These are phyloP conservation scores for Tetragonula clypearis DNA, from an alignment of 1,140 invertebrate genomes.

Conservation along the genomic window DNA sequence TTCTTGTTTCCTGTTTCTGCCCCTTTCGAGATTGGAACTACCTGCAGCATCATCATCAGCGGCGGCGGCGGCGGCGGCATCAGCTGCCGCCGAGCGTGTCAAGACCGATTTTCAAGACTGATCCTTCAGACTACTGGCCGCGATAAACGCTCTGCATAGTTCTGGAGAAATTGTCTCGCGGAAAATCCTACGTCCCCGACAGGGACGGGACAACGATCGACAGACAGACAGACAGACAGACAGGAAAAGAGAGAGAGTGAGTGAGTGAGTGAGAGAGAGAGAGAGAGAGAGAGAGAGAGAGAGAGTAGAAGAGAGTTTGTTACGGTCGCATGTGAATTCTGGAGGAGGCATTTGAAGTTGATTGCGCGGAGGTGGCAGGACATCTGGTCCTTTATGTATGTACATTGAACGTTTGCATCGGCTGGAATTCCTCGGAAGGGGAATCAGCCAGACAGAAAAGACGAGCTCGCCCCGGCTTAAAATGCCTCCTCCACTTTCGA, in stretches of 20 bases:
- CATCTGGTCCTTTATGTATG: slow-evolving; percentile 69
- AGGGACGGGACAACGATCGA: not conserved
- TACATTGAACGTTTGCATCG: slow-evolving; percentile 58
- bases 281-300: not conserved
- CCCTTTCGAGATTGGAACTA: slow-evolving; percentile 38
- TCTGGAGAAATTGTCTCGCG: not conserved
- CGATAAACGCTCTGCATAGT: not conserved
- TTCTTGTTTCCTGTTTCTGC: slow-evolving; percentile 48
- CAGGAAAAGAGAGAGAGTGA: not conserved
- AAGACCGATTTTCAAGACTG: slow-evolving; percentile 23
- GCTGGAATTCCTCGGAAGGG: slow-evolving; percentile 61
- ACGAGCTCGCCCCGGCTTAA: slow-evolving; percentile 59
- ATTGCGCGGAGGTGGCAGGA: slow-evolving; percentile 64
- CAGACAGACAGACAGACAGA: not conserved
- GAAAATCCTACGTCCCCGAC: not conserved
- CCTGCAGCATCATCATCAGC: slow-evolving; percentile 56
- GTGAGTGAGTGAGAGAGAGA: no score
- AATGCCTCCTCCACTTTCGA: slow-evolving; percentile 58
- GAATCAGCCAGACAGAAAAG: slow-evolving; percentile 47
- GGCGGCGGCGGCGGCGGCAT: slow-evolving; percentile 58
- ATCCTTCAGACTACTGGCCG: not conserved
- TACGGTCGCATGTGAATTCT: slow-evolving; percentile 67
- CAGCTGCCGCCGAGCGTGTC: slow-evolving; percentile 60
- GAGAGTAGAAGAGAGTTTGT: slow-evolving; percentile 29
- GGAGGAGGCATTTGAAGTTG: slow-evolving; percentile 61